Evolutionary conservation across 2,888 invertebrate genomes (phyloP), one percentile per base, ranked within the genome.

Genomic region (Scotopteryx bipunctaria): DNA sequence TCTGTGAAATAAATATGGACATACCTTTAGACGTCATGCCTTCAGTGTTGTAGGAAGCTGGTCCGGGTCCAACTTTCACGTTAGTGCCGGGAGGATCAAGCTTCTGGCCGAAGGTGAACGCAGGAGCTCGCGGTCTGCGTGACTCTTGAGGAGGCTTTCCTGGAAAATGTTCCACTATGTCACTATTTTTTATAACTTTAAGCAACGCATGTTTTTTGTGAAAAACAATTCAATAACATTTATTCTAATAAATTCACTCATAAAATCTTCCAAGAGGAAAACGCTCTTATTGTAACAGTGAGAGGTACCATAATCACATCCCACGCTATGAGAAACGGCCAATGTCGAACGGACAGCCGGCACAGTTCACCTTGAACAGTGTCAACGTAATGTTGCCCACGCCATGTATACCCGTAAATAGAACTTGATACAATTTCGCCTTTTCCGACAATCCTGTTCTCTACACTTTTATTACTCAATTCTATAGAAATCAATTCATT

Each of bases 21-120:
- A 81, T 83, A 93, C 97, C 97, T 93, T 95, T 97, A 32, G 95
- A 92, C 46, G 95, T 95, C 73, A 97, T 92, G 55, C 97, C 96
- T 61, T 95, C 94, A 36, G 97, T 94, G 78, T 97, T 96, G 83
- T 97, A 97, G 58, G 95, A 94, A n/a, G 96, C 97, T 9, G 97
- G 97, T 13, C 97, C 97, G 1, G 97, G 97, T 19, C 97, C 97
- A 33, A 93, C 87, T 63, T 92, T 94, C 48, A 91, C 84, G 44
- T 79, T 80, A 1, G 81, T 81, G 1, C 80, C 83, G 19, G 92
- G 91, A 21, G 86, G 76, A 36, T 91, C 92, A n/a, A 89, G 85
- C 64, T 92, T 92, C 27, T 94, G 93, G 0, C 96, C 96, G 76
- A 97, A 96, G 40, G 95, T 95, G 74, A 95, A 97, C 0, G 96